Evolutionary conservation across 2,797 vertebrate genomes (phyloP), one percentile per base, ranked within the genome.

Genomic region (Okamejei kenojei): DNA sequence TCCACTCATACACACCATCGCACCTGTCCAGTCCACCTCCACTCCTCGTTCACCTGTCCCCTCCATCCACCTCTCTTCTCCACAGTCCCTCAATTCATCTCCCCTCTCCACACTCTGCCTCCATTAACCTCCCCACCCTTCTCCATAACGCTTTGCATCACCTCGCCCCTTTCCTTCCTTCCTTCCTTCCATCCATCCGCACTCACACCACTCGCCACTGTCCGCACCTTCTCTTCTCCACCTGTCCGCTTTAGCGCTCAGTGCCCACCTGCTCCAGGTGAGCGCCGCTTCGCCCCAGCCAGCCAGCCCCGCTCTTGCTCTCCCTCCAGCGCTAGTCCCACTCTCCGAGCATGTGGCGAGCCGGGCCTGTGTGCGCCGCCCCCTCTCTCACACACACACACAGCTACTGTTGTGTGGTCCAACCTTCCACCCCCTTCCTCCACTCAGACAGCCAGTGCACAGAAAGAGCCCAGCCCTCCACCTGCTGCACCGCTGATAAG

Each of bases 401-500:
- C 10, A n/a, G 15, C 84, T 65, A 65, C 65, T 86, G 76, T 77
- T 78, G 84, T 88, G 63, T 35, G 61, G 82, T 86, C 82, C 54
- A 86, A n/a, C n/a, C 11, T 35, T 26, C 32, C 11, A 13, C 8
- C 17, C 15, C n/a, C 76, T 8, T n/a, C 45, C 1, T 15, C 61
- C 29, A 1, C 35, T 45, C 45, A 45, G 45, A 45, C 45, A 26
- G 0, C 82, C 13, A 17, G 82, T 86, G 61, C 84, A 88, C 84
- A 88, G 84, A 32, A 88, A 88, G 61, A 88, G 35, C 84, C 84
- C 84, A 86, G 29, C 10, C 58, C 82, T 6, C 11, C 26, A 5
- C 58, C 58, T 29, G 13, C n/a, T 7, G 5, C 29, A 17, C 7
- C 13, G 32, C 35, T 35, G 78, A 35, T 79, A 32, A 17, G 8